Evolutionary conservation across 1,140 invertebrate genomes (phyloP).

Genomic region (Copidosoma floridanum): DNA sequence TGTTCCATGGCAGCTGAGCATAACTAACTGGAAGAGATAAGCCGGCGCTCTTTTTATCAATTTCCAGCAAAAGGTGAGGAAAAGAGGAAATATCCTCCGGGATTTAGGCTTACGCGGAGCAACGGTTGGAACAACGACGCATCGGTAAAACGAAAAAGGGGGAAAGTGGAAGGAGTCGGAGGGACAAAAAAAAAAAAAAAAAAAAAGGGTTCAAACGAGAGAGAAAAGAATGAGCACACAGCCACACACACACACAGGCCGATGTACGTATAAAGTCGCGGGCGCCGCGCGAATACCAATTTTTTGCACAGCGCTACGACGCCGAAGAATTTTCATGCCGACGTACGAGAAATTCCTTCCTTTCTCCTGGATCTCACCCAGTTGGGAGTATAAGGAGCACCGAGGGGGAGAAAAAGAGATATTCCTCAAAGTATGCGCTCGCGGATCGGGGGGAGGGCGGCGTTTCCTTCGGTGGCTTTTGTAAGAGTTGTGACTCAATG

Average conservation of each 20-base stretch:
- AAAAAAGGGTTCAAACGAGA: neutral
- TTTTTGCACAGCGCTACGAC: neutral
- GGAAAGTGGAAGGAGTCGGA: neutral
- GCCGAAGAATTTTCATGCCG: conserved; percentile 2
- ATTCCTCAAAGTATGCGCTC: no score
- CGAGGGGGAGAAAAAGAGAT: no score
- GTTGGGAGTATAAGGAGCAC: no score
- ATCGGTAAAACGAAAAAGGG: no score
- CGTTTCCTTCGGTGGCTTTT: neutral
- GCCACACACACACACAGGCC: neutral
- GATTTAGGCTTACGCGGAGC: no score
- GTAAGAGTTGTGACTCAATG: neutral
- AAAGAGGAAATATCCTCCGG: no score
- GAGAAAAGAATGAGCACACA: no score
- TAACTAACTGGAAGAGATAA: no score
- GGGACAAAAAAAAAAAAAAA: neutral
- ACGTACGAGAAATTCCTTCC: conserved; percentile 2
- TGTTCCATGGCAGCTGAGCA: no score
- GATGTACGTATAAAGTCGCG: conserved; percentile 8
- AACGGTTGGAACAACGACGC: no score
- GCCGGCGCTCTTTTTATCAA: no score
- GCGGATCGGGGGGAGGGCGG: neutral
- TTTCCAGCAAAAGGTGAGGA: no score
- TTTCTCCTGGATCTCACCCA: neutral
- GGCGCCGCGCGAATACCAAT: conserved; percentile 11